phyloP scores from a whole-genome alignment of 1,140 invertebrate species.

The Radopholus similis region DNA sequence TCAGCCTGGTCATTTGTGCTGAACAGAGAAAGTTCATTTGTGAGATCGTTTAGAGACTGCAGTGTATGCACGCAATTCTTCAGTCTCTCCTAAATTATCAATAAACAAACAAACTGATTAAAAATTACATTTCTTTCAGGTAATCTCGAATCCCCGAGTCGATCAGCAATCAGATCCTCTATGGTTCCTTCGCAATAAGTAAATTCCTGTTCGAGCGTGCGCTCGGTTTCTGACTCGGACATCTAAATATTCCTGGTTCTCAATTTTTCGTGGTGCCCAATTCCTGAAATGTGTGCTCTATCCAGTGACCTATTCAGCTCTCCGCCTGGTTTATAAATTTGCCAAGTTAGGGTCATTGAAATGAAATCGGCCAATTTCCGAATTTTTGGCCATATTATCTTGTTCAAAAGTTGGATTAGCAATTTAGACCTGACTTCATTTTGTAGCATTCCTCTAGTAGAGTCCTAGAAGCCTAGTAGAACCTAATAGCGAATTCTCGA shows the following conservation, averaged over 20 bases:
- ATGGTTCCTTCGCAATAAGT: background rate
- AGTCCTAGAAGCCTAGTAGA: too few relatives aligned
- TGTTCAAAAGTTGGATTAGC: too few relatives aligned
- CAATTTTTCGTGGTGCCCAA: background rate
- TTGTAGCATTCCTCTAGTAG: too few relatives aligned
- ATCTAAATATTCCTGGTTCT: background rate
- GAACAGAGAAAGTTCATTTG: constrained; percentile 27
- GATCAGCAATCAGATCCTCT: constrained; percentile 6
- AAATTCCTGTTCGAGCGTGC: background rate
- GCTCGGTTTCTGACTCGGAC: background rate
- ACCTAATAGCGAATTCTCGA: too few relatives aligned
- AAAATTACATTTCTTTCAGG: constrained; percentile 5
- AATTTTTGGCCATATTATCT: too few relatives aligned
- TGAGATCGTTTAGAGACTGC: constrained; percentile 10
- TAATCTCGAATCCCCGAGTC: constrained; percentile 68
- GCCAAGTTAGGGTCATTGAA: too few relatives aligned
- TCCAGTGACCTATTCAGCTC: background rate
- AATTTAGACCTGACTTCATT: too few relatives aligned
- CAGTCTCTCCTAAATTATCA: constrained; percentile 17
- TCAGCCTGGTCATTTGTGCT: constrained; percentile 33
- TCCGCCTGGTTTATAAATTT: background rate
- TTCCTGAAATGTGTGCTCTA: background rate
- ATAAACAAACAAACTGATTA: background rate
- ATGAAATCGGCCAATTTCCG: too few relatives aligned
- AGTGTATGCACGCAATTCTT: constrained; percentile 19